phyloP scores from a whole-genome alignment of 2,888 invertebrate species.

The Iselma pallidipennis region DNA sequence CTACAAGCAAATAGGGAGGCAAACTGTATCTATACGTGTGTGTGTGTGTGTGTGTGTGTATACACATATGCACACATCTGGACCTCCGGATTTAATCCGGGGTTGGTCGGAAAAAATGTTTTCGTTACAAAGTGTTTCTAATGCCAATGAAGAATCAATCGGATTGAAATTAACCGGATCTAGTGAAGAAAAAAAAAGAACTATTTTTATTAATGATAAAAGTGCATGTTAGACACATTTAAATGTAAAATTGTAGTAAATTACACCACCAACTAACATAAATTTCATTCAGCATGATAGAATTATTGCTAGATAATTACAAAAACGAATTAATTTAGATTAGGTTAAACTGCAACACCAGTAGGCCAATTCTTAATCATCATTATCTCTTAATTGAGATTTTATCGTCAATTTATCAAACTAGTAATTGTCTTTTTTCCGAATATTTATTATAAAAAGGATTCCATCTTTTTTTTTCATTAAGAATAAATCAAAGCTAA shows the following conservation, averaged over 20 bases:
- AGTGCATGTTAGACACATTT: neutral
- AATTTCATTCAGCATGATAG: neutral
- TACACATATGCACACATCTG: slow-evolving; percentile 28
- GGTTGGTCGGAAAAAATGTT: slow-evolving; percentile 24
- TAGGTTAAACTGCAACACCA: neutral
- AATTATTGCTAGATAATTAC: neutral
- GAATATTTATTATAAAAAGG: neutral
- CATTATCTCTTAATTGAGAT: neutral
- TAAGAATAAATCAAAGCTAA: slow-evolving; percentile 8
- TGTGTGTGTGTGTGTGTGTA: no score
- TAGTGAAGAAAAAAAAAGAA: neutral
- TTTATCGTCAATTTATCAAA: neutral
- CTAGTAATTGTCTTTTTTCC: neutral
- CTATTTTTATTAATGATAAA: neutral
- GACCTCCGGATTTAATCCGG: neutral
- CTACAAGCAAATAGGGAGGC: slow-evolving; percentile 30
- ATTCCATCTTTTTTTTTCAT: neutral
- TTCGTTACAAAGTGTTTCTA: slow-evolving; percentile 11
- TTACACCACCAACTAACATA: neutral
- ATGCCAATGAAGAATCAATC: neutral
- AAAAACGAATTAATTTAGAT: neutral
- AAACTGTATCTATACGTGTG: no score
- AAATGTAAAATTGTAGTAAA: neutral
- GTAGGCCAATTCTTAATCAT: no score
- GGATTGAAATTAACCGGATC: neutral